Percentiles rank a stretch among this genome's conserved stretches.
Evolutionary conservation across 92 coral and sea anemone species (phyloP).

Genomic region (Epizoanthus scotinus): DNA sequence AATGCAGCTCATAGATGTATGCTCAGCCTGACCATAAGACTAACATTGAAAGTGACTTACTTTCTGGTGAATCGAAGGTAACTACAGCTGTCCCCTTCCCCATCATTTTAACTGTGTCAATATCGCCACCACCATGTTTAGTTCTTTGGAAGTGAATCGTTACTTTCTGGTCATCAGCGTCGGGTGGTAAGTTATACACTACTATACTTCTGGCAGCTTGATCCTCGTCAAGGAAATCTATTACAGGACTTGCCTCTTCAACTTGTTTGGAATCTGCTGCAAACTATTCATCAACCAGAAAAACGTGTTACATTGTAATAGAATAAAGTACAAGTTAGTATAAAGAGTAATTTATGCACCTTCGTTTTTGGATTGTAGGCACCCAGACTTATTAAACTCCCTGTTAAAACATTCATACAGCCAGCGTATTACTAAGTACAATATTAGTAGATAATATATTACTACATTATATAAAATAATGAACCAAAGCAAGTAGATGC

Average conservation of each 20-base stretch:
- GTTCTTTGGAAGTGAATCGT: conserved; percentile 56
- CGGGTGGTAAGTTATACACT: conserved; percentile 36
- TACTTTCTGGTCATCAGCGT: conserved; percentile 29
- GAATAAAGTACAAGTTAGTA: no score
- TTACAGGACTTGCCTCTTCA: conserved; percentile 6
- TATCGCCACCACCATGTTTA: conserved; percentile 67
- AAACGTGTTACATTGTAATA: no score
- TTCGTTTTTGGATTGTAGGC: no score
- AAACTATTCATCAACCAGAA: not conserved
- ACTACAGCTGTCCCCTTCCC: conserved; percentile 39
- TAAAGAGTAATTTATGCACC: no score
- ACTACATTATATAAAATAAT: no score
- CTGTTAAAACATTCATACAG: no score
- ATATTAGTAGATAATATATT: no score
- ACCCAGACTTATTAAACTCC: no score
- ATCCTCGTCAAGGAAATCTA: conserved; percentile 10
- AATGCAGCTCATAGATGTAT: not conserved
- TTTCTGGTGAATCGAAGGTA: conserved; percentile 49
- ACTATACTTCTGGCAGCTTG: conserved; percentile 46
- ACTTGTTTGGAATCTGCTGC: not conserved
- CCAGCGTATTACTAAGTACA: no score
- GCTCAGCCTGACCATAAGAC: not conserved
- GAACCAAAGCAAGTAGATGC: no score
- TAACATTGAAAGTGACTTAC: conserved; percentile 7
- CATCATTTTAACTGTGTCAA: conserved; percentile 13